Evolutionary conservation across 92 coral and sea anemone species (phyloP).

Genomic region (Actinostola sp.): DNA sequence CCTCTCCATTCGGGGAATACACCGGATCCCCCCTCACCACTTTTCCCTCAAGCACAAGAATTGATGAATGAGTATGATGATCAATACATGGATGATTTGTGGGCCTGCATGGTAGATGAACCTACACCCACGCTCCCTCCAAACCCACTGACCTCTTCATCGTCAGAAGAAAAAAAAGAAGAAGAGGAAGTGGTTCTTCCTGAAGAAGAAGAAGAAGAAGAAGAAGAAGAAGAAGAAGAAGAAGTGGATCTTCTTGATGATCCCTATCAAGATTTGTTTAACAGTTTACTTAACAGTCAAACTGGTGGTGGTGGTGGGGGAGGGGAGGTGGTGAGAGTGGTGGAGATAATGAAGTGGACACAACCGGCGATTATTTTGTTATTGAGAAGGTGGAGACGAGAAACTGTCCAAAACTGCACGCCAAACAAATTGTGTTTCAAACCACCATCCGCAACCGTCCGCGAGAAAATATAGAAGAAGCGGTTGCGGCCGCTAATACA

Average conservation of each 20-base stretch:
- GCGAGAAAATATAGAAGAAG: not conserved
- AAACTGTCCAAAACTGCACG: not conserved
- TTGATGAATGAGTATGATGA: no score
- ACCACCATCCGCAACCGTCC: not conserved
- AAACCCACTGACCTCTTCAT: no score
- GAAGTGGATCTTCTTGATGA: not conserved
- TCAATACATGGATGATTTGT: no score
- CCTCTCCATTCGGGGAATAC: no score
- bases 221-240: not conserved
- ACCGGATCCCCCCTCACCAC: no score
- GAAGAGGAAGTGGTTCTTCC: not conserved
- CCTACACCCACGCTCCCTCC: no score
- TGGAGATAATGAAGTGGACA: no score
- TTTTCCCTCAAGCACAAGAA: no score
- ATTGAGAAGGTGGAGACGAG: not conserved
- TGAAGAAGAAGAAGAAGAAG: no score
- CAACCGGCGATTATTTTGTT: no score
- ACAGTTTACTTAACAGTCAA: not conserved
- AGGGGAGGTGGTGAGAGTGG: not conserved
- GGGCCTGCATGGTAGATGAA: no score
- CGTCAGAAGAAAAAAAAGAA: not conserved
- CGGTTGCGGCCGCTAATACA: not conserved
- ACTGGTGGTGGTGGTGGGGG: not conserved
- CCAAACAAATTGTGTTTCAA: not conserved
- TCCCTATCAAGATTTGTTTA: not conserved